phyloP scores from a whole-genome alignment of 1,140 invertebrate genomes.

The Radopholus similis region DNA sequence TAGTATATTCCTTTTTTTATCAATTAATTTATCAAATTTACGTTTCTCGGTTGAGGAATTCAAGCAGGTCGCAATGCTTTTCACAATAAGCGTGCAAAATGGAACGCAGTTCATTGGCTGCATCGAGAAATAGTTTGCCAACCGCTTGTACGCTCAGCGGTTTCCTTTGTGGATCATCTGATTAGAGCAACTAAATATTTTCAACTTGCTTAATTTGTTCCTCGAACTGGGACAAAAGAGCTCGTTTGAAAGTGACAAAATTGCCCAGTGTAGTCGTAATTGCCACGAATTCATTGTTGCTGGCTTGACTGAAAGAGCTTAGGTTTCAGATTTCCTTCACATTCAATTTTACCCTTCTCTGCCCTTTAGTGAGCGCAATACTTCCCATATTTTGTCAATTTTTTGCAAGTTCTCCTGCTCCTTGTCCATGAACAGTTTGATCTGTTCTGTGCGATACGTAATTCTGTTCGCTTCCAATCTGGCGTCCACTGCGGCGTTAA shows the following conservation, averaged over 20 bases:
- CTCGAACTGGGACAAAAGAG: constrained; percentile 19
- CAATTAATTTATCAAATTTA: constrained; percentile 61
- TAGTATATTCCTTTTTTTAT: background rate
- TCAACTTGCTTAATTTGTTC: constrained; percentile 6
- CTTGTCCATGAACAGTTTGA: constrained; percentile 26
- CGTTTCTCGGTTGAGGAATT: constrained; percentile 83
- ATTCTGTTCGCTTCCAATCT: constrained; percentile 12
- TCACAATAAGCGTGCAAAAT: constrained; percentile 82
- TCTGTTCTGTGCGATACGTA: constrained; percentile 29
- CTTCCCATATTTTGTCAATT: background rate
- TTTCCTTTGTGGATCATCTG: constrained; percentile 22
- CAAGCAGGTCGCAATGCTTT: constrained; percentile 85
- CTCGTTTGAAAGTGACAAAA: constrained; percentile 16
- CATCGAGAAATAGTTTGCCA: constrained; percentile 81
- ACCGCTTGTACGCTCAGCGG: constrained; percentile 69
- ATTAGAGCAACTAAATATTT: background rate
- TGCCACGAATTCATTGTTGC: background rate
- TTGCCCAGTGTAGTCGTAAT: background rate
- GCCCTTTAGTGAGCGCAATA: background rate
- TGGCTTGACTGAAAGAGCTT: background rate
- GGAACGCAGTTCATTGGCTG: constrained; percentile 78
- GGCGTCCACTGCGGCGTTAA: background rate
- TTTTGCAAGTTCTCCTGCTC: constrained; percentile 70
- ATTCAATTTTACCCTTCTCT: background rate
- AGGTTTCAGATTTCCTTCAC: background rate